Conservation (phyloP, 2,113 vertebrate species). For the Muntiacus muntjak region DNA sequence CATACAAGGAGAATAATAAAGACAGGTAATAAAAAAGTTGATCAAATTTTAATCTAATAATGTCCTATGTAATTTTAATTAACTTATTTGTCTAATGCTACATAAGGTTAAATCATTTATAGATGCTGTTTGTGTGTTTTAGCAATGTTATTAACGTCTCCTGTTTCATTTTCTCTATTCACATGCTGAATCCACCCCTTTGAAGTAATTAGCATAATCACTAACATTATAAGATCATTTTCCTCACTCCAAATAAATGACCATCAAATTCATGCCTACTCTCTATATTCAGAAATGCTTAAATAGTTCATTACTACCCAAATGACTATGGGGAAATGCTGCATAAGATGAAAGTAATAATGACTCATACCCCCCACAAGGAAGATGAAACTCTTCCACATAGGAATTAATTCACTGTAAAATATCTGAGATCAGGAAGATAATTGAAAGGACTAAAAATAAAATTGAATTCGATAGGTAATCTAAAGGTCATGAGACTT, state of each 20-base stretch:
- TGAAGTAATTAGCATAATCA: constrained; percentile 70
- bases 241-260: constrained; percentile 68
- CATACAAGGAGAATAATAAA: constrained; percentile 16
- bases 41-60: constrained; percentile 1
- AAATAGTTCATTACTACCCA: constrained; percentile 58
- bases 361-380: not conserved
- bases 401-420: constrained; percentile 58
- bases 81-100: constrained; percentile 3
- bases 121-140: not conserved
- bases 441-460: constrained; percentile 52
- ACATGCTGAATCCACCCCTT: constrained; percentile 7
- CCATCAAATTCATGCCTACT: constrained; percentile 32
- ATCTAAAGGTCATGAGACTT: constrained; percentile 43
- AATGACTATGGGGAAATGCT: constrained; percentile 46
- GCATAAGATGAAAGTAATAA: constrained; percentile 54
- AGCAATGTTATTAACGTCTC: constrained; percentile 21
- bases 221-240: constrained; percentile 71
- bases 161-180: constrained; percentile 26
- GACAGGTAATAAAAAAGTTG: not conserved
- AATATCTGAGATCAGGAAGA: constrained; percentile 37
- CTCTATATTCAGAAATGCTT: constrained; percentile 48
- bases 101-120: not conserved
- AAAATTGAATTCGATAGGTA: constrained; percentile 49
- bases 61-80: not conserved
- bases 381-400: constrained; percentile 48